These are phyloP conservation scores for Mythimna lalbum DNA, from an alignment of 2,888 invertebrate species.

Conservation along the genomic window DNA sequence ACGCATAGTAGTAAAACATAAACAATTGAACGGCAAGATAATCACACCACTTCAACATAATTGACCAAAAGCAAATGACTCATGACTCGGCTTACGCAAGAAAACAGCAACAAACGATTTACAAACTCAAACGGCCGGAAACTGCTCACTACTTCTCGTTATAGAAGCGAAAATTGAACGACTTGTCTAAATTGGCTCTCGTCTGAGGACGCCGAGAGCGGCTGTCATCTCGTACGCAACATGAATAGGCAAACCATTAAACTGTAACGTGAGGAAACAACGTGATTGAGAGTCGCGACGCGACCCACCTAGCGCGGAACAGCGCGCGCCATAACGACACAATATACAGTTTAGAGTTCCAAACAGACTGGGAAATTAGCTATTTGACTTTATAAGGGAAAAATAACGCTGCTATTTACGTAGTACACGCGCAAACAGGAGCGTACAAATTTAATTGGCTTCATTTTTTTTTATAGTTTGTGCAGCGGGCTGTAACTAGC, in stretches of 20 bases:
- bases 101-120: conserved; percentile 70
- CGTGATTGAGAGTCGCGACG: conserved; percentile 66
- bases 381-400: conserved; percentile 40
- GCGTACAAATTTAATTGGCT: conserved; percentile 58
- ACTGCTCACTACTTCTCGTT: conserved; percentile 68
- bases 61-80: conserved; percentile 60
- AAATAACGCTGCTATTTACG: conserved; percentile 25
- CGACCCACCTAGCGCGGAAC: conserved; percentile 42
- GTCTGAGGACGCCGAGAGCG: conserved; percentile 67
- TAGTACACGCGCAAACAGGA: conserved; percentile 56
- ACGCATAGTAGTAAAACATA: conserved; percentile 65
- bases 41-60: conserved; percentile 58
- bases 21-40: conserved; percentile 69
- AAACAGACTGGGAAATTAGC: conserved; percentile 48
- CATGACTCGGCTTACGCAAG: conserved; percentile 57
- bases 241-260: conserved; percentile 71
- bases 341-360: conserved; percentile 50
- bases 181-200: conserved; percentile 77
- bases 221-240: conserved; percentile 71
- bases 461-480: conserved; percentile 70
- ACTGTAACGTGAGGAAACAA: conserved; percentile 69
- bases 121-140: conserved; percentile 72
- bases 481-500: conserved; percentile 65
- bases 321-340: conserved; percentile 50
- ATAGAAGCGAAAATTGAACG: conserved; percentile 73